These are phyloP conservation scores for Sebastes schlegelii DNA, from an alignment of 2,113 vertebrate species.

Conservation along the genomic window DNA sequence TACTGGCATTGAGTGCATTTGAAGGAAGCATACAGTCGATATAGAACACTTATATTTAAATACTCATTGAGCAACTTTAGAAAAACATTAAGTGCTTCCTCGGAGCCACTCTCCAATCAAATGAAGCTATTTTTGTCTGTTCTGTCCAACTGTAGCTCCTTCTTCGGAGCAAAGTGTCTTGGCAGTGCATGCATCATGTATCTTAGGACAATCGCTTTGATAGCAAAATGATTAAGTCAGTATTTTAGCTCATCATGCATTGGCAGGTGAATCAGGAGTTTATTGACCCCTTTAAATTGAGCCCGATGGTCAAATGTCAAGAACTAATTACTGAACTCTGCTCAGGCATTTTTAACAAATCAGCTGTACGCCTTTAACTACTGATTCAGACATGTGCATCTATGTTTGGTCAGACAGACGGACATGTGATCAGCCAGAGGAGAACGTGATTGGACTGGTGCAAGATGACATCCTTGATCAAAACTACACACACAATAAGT, in stretches of 20 bases:
- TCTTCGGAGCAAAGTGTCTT: no score
- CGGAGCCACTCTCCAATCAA: neutral
- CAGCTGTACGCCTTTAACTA: neutral
- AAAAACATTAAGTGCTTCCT: neutral
- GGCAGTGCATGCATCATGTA: no score
- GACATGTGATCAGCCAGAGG: neutral
- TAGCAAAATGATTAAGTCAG: neutral
- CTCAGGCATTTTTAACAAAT: neutral
- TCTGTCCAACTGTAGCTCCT: neutral
- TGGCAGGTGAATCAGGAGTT: neutral
- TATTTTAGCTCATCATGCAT: neutral
- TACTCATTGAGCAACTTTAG: neutral
- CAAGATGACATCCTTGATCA: neutral
- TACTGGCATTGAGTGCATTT: constrained; percentile 1
- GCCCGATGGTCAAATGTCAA: constrained; percentile 5
- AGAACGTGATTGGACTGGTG: neutral
- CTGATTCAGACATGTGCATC: neutral
- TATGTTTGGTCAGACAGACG: no score
- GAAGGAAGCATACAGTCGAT: neutral
- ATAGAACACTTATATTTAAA: neutral
- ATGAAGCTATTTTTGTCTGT: neutral
- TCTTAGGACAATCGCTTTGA: neutral
- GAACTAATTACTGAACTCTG: neutral
- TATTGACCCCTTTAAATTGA: neutral
- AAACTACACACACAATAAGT: neutral